Base-by-base conservation (phyloP, 2,797 vertebrate genomes). In the Cirrhinus molitorella region DNA sequence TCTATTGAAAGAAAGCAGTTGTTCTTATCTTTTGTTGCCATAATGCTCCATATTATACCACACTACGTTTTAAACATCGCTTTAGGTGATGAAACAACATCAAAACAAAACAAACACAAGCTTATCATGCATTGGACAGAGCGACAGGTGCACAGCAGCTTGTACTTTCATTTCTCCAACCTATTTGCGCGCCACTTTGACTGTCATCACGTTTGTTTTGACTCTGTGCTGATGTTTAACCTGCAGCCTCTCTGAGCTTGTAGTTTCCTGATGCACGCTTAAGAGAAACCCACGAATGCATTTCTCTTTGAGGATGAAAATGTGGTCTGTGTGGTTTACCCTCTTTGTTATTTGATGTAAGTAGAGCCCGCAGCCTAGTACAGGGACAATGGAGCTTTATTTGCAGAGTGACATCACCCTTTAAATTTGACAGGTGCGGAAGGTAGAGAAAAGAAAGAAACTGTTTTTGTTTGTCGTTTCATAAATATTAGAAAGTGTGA, bases 391-490 rank as follows among this genome's bases (percentile, higher is more conserved):
- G 11, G n/a, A 43, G 80, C 59, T 37, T 65, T 51, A 19, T 82
- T 82, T 51, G 14, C 47, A 5, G 6, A 40, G 16, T 74, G 80
- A 82, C 45, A 25, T 82, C 70, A 82, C 16, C 28, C 34, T 53
- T 74, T 82, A 51, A 25, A 74, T 53, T 82, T 55, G 59, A 74
- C 71, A 73, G 80, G 57, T 66, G 47, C 31, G 37, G 40, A 63
- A 6, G 34, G 8, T 43, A 59, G 21, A 17, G 51, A 59, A 59
- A 23, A 51, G 63, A 65, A 51, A 79, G 28, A 4, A 34, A 31
- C 8, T 10, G 25, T 49, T 51, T 61, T 19, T 9, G 75, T n/a
- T 8, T 70, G 16, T 31, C 10, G 11, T 21, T 65, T 13, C 13
- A 13, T 16, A 14, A 23, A 23, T 57, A 51, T 73, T 34, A 43